These are phyloP conservation scores for Sericinus montela DNA, from an alignment of 2,888 invertebrate genomes.

Conservation along the genomic window DNA sequence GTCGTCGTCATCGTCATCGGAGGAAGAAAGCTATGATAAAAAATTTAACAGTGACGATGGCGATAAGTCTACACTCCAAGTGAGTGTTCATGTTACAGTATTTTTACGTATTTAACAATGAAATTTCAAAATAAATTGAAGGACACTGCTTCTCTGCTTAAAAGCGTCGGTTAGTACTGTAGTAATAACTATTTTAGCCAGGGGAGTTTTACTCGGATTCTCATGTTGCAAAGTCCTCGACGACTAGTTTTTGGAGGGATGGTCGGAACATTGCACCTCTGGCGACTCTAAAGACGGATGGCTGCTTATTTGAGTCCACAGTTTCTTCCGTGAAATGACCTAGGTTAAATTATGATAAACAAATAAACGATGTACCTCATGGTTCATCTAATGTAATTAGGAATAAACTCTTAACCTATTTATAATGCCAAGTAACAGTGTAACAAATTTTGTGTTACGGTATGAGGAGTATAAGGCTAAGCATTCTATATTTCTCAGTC, in stretches of 20 bases:
- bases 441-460: too few species aligned
- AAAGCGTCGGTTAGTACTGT: too few species aligned
- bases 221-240: constrained; percentile 55
- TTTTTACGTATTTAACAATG: too few species aligned
- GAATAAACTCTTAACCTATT: too few species aligned
- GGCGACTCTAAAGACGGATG: constrained; percentile 81
- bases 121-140: too few species aligned
- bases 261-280: constrained; percentile 76
- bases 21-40: constrained; percentile 30
- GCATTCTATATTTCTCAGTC: too few species aligned
- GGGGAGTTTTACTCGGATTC: constrained; percentile 73
- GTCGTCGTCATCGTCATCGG: constrained; percentile 47
- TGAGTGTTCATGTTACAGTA: constrained; percentile 22
- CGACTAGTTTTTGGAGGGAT: constrained; percentile 61
- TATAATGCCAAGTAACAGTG: too few species aligned
- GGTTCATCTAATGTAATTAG: constrained; percentile 63
- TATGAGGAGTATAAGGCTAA: too few species aligned
- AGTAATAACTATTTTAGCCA: too few species aligned
- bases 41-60: constrained; percentile 28
- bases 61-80: constrained; percentile 28
- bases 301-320: constrained; percentile 77
- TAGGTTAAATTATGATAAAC: constrained; percentile 65
- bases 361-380: constrained; percentile 64
- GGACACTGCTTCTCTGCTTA: too few species aligned
- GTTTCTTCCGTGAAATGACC: constrained; percentile 73